Base-by-base conservation (phyloP, 1,140 invertebrate species). In the Temnothorax longispinosus region DNA sequence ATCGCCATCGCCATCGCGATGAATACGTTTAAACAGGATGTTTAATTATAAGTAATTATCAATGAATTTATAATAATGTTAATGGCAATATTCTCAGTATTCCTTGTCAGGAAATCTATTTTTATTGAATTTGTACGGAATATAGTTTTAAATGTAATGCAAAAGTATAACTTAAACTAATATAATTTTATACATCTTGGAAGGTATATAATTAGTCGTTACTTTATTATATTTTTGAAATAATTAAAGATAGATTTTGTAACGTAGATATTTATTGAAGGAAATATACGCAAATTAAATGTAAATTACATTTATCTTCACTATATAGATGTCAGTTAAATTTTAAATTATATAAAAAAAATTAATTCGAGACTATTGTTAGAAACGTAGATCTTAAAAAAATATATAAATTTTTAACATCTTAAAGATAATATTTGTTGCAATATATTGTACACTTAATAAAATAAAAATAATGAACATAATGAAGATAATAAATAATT, bases 91-190 rank as follows among this genome's bases (percentile, higher is more conserved):
- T 27, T 27, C 3, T 32, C 21, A 13, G 54, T 18, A 44, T n/a
- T 41, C 0, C 5, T 80, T 27, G 35, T 54, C 32, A 50, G 10
- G 18, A 82, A 47, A 72, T 72, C 7, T 11, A 35, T 38, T 72
- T 58, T 32, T 32, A 72, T 35, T 72, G 18, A 18, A 72, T 82
- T 60, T 74, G 32, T 35, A 3, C n/a, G 0, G 7, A 7, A 58
- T 47, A 27, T 18, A 58, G 27, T 72, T 72, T 82, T 60, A 21
- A 81, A 67, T 13, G 2, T 58, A 82, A 56, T 27, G 8, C 15
- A 54, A 67, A 41, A 38, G 2, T 38, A 7, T 27, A 21, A 5
- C 27, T 52, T n/a, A 76, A 72, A 88, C 32, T 89, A 76, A 85
- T 88, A 47, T 75, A n/a, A 54, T 38, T 56, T 15, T 21, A 74